phyloP scores from a whole-genome alignment of 2,797 vertebrate species.

The Simalia tracyae region DNA sequence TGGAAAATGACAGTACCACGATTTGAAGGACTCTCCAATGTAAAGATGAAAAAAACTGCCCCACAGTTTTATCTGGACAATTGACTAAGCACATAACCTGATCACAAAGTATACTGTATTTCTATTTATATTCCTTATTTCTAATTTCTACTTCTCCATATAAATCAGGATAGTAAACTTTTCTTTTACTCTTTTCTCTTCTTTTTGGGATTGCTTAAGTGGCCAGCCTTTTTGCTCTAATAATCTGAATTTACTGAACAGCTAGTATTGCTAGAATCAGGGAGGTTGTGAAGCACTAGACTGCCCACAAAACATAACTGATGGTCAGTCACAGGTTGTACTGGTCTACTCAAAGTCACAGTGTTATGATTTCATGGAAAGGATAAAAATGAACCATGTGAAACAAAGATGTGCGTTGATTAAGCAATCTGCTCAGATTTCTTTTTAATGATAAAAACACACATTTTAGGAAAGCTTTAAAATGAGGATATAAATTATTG shows the following conservation, averaged over 20 bases:
- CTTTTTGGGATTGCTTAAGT: not conserved
- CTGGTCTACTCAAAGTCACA: not conserved
- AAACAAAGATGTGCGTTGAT: conserved; percentile 3
- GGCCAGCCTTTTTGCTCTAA: not conserved
- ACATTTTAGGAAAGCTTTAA: conserved; percentile 1
- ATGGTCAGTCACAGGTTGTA: not conserved
- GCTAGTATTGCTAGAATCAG: not conserved
- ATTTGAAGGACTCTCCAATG: not conserved
- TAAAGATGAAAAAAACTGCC: not conserved
- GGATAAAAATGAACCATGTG: not conserved
- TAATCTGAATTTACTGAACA: not conserved
- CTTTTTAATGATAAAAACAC: not conserved
- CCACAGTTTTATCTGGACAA: not conserved
- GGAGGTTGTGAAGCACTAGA: not conserved
- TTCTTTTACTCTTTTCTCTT: not conserved
- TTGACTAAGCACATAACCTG: not conserved
- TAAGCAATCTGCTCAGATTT: not conserved
- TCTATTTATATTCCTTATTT: not conserved
- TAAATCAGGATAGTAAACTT: not conserved
- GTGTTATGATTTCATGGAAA: not conserved
- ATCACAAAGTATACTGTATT: not conserved
- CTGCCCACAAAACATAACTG: not conserved
- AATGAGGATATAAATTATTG: not conserved
- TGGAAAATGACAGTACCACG: not conserved
- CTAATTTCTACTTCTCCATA: not conserved